Evolutionary conservation across 2,113 vertebrate species (phyloP).

Genomic region (Machaerirhynchus nigripectus): DNA sequence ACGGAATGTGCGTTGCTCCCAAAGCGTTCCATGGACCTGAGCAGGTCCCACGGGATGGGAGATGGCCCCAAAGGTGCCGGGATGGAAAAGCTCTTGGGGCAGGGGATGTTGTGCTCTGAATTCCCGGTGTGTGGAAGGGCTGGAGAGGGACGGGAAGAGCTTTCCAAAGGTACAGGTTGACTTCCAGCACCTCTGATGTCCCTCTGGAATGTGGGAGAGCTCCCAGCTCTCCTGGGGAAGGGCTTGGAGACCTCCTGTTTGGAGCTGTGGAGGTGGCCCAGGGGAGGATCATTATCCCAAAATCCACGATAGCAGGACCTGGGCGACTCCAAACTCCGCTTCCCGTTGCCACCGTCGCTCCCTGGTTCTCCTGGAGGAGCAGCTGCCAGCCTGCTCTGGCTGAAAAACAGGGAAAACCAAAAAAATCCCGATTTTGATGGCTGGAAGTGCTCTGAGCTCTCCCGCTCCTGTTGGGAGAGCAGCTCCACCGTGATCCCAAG

Average conservation of each 20-base stretch:
- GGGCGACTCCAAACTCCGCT: rapidly evolving
- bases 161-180: not conserved
- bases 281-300: too few relatives aligned
- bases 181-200: not conserved
- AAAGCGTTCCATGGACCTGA: not conserved
- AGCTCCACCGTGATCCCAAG: not conserved
- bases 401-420: not conserved
- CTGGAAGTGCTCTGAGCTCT: not conserved
- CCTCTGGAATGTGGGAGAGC: not conserved
- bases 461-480: not conserved
- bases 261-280: too few relatives aligned
- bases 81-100: too few relatives aligned
- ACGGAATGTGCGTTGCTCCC: not conserved
- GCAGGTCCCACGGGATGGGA: rapidly evolving
- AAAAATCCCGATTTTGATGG: not conserved
- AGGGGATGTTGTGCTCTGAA: not conserved
- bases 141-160: not conserved
- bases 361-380: not conserved
- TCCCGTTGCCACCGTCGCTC: rapidly evolving
- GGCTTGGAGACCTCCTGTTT: too few relatives aligned
- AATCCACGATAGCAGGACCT: too few relatives aligned
- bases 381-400: not conserved
- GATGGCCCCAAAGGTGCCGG: too few relatives aligned
- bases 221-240: too few relatives aligned
- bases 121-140: not conserved